Evolutionary conservation across 1,140 invertebrate species (phyloP).

Genomic region (Whitmania pigra): DNA sequence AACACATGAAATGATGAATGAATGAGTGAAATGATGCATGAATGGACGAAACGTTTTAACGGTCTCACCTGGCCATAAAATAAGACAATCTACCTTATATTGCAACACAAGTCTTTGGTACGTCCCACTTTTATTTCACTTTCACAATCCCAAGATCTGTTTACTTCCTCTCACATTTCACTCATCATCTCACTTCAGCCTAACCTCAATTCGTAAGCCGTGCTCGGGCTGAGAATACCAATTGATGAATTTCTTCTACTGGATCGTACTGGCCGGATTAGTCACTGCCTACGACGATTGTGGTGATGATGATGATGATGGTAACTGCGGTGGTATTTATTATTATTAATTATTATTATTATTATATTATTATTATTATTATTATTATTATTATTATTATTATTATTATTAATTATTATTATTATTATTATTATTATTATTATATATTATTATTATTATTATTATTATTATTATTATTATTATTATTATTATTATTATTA

Average conservation of each 20-base stretch:
- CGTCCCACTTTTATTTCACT: no score
- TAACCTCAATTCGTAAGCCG: no score
- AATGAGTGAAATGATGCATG: no score
- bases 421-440: not conserved
- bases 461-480: constrained; percentile 4
- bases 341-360: not conserved
- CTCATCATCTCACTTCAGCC: no score
- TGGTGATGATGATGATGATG: constrained; percentile 13
- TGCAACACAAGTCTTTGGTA: no score
- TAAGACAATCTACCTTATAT: no score
- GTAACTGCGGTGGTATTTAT: not conserved
- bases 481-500: constrained; percentile 2
- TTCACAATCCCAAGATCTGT: no score
- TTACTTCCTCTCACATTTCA: no score
- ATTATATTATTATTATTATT: not conserved
- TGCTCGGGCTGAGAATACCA: no score
- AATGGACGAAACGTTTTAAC: no score
- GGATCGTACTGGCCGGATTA: not conserved
- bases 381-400: constrained; percentile 4
- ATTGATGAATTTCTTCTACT: not conserved
- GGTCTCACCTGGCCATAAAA: no score
- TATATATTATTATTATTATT: not conserved
- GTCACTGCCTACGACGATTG: not conserved
- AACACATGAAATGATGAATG: no score
- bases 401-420: constrained; percentile 1